Base-by-base conservation (phyloP, 2,797 vertebrate species). In the Miichthys miiuy region DNA sequence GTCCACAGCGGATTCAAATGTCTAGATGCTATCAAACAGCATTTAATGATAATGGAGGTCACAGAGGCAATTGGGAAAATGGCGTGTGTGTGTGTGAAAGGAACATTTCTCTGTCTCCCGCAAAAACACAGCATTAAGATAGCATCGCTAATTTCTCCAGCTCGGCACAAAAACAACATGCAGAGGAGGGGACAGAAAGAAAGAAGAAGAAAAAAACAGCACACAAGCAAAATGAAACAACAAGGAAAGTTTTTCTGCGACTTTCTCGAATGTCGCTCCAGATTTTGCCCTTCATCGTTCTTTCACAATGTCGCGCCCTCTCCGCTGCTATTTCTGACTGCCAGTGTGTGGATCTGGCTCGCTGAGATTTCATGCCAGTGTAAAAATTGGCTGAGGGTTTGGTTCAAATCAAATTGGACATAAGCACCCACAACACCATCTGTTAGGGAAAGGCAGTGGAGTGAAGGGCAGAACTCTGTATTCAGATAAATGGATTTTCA, bases 331-430 rank as follows among this genome's bases (percentile, higher is more conserved):
- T 94, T 94, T 94, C 94, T 92, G 93, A 94, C 95, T 96, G 95
- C 94, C 95, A 95, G 94, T 94, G 92, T 92, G 93, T 88, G 86
- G 92, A 95, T 95, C 92, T 95, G 94, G 93, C 94, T 92, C 84
- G 82, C 91, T 77, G 91, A 86, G 91, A 92, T 94, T 94, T 91
- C 93, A 90, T 95, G 95, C 95, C 95, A 95, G 95, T 95, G 94
- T 95, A 94, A 94, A 95, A 95, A 94, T 95, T 96, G 95, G 95
- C 95, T 91, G 91, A 92, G 93, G 93, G 92, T 95, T 95, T 95
- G 95, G 95, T 96, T 95, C 94, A 96, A 96, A 96, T 96, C 95
- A 96, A 95, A 96, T 96, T 96, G 95, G 95, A 96, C 95, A 95
- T 96, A 95, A 95, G 95, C 95, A 96, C 94, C 95, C 94, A 95